These are phyloP conservation scores for Coleophora flavipennella DNA, from an alignment of 2,888 invertebrate genomes.

Conservation along the genomic window DNA sequence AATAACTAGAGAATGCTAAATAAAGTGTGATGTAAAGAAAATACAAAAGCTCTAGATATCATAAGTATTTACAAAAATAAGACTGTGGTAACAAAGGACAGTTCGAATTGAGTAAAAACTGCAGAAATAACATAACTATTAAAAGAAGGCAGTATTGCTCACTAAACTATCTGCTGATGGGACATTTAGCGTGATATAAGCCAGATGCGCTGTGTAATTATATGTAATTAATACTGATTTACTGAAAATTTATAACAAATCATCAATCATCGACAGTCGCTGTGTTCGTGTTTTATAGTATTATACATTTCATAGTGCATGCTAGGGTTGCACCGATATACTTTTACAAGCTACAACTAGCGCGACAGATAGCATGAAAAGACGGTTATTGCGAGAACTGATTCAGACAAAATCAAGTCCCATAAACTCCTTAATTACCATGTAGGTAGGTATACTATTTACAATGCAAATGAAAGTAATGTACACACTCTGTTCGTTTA, in stretches of 20 bases:
- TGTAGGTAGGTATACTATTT: constrained; percentile 62
- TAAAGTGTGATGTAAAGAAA: constrained; percentile 41
- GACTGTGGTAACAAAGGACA: constrained; percentile 38
- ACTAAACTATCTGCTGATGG: not conserved
- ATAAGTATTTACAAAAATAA: constrained; percentile 49
- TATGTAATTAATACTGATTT: constrained; percentile 5
- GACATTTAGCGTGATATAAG: no score
- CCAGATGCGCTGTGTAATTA: not conserved
- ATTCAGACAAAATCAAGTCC: constrained; percentile 45
- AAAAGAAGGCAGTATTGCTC: constrained; percentile 3
- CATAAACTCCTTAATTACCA: constrained; percentile 34
- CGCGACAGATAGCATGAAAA: constrained; percentile 38
- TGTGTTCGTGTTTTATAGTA: constrained; percentile 23
- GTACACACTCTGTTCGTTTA: constrained; percentile 44
- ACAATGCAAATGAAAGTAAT: constrained; percentile 63
- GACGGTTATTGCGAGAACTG: constrained; percentile 55
- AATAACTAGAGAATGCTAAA: constrained; percentile 28
- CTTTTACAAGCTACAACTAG: constrained; percentile 34
- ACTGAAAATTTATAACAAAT: constrained; percentile 3
- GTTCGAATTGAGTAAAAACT: constrained; percentile 12
- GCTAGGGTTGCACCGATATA: constrained; percentile 15
- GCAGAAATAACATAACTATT: constrained; percentile 1
- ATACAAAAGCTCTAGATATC: constrained; percentile 34
- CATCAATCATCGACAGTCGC: constrained; percentile 27
- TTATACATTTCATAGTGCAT: no score